Evolutionary conservation across 2,113 vertebrate species (phyloP).

Genomic region (Polyodon spathula): DNA sequence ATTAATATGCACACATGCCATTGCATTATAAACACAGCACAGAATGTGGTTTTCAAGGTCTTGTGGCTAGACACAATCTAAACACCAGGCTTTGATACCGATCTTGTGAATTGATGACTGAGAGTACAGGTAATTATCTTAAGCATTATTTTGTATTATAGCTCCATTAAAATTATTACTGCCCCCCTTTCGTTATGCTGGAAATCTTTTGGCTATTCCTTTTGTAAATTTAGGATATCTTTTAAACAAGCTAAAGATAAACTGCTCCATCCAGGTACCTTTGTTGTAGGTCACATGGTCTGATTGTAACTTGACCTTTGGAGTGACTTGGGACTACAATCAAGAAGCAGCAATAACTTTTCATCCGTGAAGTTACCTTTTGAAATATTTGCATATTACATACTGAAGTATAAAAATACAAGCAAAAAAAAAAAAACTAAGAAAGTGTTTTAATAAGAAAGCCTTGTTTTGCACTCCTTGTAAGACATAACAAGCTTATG

Average conservation of each 20-base stretch:
- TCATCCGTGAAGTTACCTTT: too few species aligned
- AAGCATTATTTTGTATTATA: neutral
- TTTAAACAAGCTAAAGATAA: too few species aligned
- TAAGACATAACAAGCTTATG: neutral
- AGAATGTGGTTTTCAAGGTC: neutral
- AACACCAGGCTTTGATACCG: neutral
- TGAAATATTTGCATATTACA: too few species aligned
- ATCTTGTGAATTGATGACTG: neutral
- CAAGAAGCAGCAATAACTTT: too few species aligned
- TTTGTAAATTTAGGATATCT: neutral
- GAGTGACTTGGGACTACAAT: too few species aligned
- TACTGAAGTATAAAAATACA: neutral
- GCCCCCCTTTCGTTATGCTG: neutral
- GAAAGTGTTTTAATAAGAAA: too few species aligned
- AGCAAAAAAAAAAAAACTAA: too few species aligned
- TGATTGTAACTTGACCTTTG: too few species aligned
- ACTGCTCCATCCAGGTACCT: too few species aligned
- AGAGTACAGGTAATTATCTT: conserved; percentile 13
- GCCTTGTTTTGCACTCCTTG: neutral
- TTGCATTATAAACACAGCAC: too few species aligned
- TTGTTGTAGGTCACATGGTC: too few species aligned
- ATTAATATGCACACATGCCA: too few species aligned
- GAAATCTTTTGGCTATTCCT: neutral
- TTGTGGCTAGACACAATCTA: neutral
- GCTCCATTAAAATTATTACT: neutral